Base-by-base conservation (phyloP, 2,888 invertebrate genomes). In the Phragmatobia fuliginosa region DNA sequence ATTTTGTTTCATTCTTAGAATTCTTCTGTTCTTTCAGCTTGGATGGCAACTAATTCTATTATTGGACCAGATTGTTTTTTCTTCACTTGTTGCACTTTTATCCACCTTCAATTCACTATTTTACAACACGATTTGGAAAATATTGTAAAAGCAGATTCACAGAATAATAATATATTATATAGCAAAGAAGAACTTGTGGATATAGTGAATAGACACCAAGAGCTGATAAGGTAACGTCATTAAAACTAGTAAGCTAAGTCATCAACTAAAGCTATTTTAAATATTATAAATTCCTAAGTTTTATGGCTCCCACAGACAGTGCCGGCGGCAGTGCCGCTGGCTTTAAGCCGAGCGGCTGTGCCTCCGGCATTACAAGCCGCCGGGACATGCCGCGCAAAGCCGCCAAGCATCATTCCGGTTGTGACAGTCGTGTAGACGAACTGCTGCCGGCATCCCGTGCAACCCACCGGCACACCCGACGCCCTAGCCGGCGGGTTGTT, bases 1-100 rank as follows among this genome's bases (percentile, higher is more conserved):
- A 21, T 49, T n/a, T n/a, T n/a, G n/a, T 21, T 49, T 2, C 10
- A 2, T 49, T 7, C 45, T n/a, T 8, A 45, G 6, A 45, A 7
- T n/a, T 10, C 3, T n/a, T 36, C 11, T 28, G 21, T 56, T 33
- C 33, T 60, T 82, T 58, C 38, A 81, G 81, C 72, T 31, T 75
- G 71, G 56, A 66, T 85, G 7, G 78, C 83, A 8, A 69, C 84
- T 8, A 80, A 83, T 16, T 79, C 80, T 10, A 83, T 91, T 2
- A 83, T 85, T 63, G 88, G 87, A 1, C 82, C 87, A 3, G 91
- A 90, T 68, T 83, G 83, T 59, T 83, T 90, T 56, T 90, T 84
- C 67, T 87, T 88, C 33, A 80, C 85, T 2, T 83, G 79, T n/a
- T 88, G 88, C 59, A 85, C 88, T 16, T 90, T 86, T 71, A 85